Base-by-base conservation (phyloP, 2,888 invertebrate species). In the Darwinula stevensoni region DNA sequence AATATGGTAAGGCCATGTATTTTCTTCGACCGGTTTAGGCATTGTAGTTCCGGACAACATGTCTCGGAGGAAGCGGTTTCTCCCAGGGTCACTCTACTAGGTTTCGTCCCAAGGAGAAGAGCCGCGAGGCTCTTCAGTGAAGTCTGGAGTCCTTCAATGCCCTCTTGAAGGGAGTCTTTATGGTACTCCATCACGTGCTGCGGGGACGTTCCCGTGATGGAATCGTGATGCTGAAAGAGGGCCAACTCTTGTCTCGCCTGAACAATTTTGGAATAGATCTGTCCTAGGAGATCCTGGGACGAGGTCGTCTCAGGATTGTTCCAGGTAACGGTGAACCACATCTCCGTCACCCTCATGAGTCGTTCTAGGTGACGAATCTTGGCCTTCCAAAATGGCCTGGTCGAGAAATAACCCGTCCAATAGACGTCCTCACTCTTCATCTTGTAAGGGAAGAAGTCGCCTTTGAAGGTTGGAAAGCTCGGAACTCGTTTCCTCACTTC, bases 361-460 rank as follows among this genome's bases (percentile, higher is more conserved):
- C 71, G 66, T 48, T 84, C 82, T 31, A 84, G 56, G 45, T 82
- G 73, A 1, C 44, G 42, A 33, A 41, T 44, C 39, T 42, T 44
- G 22, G 43, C 74, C 35, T 42, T 42, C 36, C 36, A 38, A 42
- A 48, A 54, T 1, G 59, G 57, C 12, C 58, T 57, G 0, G 88
- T 88, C 1, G 84, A 80, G 50, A 65, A 94, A 51, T 84, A 94
- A 0, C 94, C 94, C 3, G 80, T 86, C 94, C 94, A 94, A 49
- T 91, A 91, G 38, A 84, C 76, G 46, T 91, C 91, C n/a, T n/a
- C n/a, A n/a, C n/a, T n/a, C n/a, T n/a, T n/a, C n/a, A n/a, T n/a
- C 0, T 82, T 76, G 51, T 94, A 94, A 0, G 88, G 86, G 48
- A 84, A 91, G 49, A 94, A 94, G 47, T 94, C 94, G 0, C 91